Evolutionary conservation across 2,113 vertebrate species (phyloP).

Genomic region (Tachycineta bicolor): DNA sequence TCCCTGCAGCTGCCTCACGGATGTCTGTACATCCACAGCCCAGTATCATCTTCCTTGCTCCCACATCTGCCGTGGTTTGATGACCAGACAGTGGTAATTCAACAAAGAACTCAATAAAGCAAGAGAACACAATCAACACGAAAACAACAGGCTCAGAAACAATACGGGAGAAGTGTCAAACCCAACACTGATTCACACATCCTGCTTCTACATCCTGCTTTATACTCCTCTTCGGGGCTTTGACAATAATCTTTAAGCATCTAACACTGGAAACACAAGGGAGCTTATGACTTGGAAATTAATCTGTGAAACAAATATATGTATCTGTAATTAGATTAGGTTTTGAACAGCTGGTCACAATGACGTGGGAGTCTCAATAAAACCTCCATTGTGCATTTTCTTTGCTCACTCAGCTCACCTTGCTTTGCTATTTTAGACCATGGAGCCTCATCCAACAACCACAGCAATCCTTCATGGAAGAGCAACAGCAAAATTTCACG

Average conservation of each 20-base stretch:
- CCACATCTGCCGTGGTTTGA: neutral
- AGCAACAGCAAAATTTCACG: neutral
- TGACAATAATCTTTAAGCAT: neutral
- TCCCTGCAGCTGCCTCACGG: neutral
- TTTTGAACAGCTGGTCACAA: neutral
- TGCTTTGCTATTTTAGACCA: neutral
- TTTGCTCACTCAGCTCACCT: neutral
- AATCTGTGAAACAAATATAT: neutral
- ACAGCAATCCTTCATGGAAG: rapidly evolving
- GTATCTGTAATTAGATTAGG: neutral
- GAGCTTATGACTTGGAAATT: neutral
- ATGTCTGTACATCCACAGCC: neutral
- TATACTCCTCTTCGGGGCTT: neutral
- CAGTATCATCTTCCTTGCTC: neutral
- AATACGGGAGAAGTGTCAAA: neutral
- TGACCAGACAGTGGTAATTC: rapidly evolving
- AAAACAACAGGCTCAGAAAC: neutral
- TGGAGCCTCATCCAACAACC: neutral
- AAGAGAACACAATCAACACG: neutral
- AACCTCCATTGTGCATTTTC: neutral
- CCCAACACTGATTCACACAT: neutral
- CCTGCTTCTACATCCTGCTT: neutral
- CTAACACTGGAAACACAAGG: neutral
- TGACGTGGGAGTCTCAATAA: neutral
- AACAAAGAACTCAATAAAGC: neutral